Base-by-base conservation (phyloP, 2,797 vertebrate genomes). In the Acipenser ruthenus region DNA sequence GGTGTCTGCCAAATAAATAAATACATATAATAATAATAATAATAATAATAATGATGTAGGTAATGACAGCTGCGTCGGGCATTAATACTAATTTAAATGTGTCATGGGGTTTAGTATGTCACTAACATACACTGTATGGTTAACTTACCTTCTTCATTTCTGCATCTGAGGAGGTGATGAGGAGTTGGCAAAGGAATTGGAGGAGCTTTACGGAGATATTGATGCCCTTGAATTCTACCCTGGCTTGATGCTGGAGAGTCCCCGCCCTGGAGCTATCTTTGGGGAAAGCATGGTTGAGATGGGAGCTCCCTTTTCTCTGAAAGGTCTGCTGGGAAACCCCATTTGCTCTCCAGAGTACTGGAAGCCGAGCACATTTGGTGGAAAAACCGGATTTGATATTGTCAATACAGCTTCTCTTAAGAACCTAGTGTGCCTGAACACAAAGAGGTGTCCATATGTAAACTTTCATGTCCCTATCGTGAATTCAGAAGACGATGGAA, bases 281-380 rank as follows among this genome's bases (percentile, higher is more conserved):
- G 96, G 96, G 8, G 91, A 96, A 77, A 98, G 95, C 68, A 98
- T 99, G 90, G 89, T 98, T 70, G 95, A 98, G 82, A 96, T 98
- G 0, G 96, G 96, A 4, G 91, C 95, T 37, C 96, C 96, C 0
- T 99, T 98, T 80, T 99, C 96, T 49, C 83, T 99, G 66, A 99
- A 98, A 81, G 96, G 96, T 52, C 91, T 99, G 13, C 50, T 97
- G 62, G 95, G 93, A 68, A 99, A 98, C 66, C 94, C 95, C 50
- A 92, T 99, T 78, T 98, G 95, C 77, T 98, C 96, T 49, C 95
- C 96, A 0, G 88, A 89, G 66, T 99, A 99, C 84, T 99, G 96
- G 96, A 99, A 97, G 69, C 90, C 94, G 13, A 98, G 95, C 74
- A 98, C 95, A 0, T 99, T 99, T 0, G 96, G 96, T 0, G 96